phyloP scores from a whole-genome alignment of 2,797 vertebrate genomes.

The Pangasius sanitwongsei region DNA sequence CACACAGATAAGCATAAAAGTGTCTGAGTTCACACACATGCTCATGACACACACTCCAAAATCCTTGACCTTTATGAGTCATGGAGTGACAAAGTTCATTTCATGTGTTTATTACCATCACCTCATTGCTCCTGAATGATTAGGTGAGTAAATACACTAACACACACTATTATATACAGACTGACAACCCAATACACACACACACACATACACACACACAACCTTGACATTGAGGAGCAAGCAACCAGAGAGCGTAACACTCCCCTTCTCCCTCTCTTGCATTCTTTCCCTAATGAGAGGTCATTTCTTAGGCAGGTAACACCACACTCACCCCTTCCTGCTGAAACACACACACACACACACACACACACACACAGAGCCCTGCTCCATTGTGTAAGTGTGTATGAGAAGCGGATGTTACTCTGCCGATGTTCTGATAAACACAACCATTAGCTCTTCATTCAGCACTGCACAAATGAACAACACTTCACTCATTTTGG shows the following conservation, averaged over 20 bases:
- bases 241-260: neutral
- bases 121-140: conserved; percentile 1
- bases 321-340: conserved; percentile 31
- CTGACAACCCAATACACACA: conserved; percentile 50
- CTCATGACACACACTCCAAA: neutral
- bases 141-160: neutral
- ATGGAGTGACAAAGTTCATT: neutral
- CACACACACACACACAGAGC: conserved; percentile 33
- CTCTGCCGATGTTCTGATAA: conserved; percentile 51
- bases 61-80: conserved; percentile 9
- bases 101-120: conserved; percentile 12
- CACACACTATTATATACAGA: neutral
- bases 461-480: conserved; percentile 43
- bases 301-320: conserved; percentile 52
- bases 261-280: conserved; percentile 32
- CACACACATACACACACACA: conserved; percentile 56
- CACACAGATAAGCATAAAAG: neutral
- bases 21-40: neutral
- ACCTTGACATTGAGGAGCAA: neutral
- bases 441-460: conserved; percentile 53
- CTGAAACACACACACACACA: neutral
- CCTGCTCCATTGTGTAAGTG: conserved; percentile 52
- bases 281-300: conserved; percentile 50
- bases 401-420: conserved; percentile 59
- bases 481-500: conserved; percentile 47